Evolutionary conservation across 2,888 invertebrate species (phyloP).

Genomic region (Drosophila macrospina): DNA sequence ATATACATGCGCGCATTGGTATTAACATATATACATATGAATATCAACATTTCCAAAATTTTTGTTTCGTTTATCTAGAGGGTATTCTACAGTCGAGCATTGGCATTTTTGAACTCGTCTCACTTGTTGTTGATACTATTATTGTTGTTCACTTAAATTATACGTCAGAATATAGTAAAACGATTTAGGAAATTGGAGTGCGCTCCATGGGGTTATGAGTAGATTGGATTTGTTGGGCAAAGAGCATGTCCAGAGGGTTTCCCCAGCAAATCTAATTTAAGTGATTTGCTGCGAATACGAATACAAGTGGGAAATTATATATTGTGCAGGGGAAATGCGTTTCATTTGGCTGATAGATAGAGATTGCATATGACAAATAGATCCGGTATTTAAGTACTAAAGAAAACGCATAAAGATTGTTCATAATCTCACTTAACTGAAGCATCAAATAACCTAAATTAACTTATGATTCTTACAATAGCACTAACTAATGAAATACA

Average conservation of each 20-base stretch:
- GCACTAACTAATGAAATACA: background rate
- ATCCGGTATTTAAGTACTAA: too few relatives aligned
- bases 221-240: constrained; percentile 29
- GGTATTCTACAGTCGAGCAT: constrained; percentile 2
- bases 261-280: constrained; percentile 4
- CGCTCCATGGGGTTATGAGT: constrained; percentile 27
- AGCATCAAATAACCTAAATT: too few relatives aligned
- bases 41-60: too few relatives aligned
- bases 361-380: too few relatives aligned
- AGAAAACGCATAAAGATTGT: too few relatives aligned
- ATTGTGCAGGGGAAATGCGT: too few relatives aligned
- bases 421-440: too few relatives aligned
- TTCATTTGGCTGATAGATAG: too few relatives aligned
- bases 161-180: constrained; percentile 32
- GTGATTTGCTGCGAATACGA: background rate
- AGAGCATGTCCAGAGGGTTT: constrained; percentile 29
- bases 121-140: constrained; percentile 17
- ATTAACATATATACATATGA: too few relatives aligned
- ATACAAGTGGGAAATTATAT: background rate
- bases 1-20: too few relatives aligned
- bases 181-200: constrained; percentile 49
- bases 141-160: constrained; percentile 40
- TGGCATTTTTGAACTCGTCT: too few relatives aligned
- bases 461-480: too few relatives aligned
- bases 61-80: background rate